Base-by-base conservation (phyloP, 2,113 vertebrate species). In the Nematolebias whitei region DNA sequence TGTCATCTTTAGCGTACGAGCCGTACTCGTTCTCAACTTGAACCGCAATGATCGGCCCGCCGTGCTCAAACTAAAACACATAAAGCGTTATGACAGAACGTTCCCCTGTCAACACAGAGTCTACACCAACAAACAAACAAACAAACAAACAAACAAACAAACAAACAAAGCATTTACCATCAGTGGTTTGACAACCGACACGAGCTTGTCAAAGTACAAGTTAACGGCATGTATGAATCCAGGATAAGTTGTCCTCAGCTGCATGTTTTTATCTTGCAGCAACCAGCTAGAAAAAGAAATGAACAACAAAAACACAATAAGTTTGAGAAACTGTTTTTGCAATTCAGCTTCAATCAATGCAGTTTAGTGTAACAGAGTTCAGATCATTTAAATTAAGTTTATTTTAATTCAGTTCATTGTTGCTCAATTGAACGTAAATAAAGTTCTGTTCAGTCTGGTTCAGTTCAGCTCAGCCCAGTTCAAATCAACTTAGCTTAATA, bases 21-120 rank as follows among this genome's bases (percentile, higher is more conserved):
- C 96, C 96, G 0, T 98, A 98, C 54, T 98, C 96, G 2, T 98
- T 98, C 84, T 98, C 96, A 74, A 98, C 93, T 74, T 98, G 96
- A 45, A 98, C 88, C 0, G 95, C 96, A 50, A 98, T 96, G 84
- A 98, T 92, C 24, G 96, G 95, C 1, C 96, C 96, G 43, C 96
- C 95, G 0, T 82, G 91, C 68, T 72, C 63, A 79, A 86, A 89
- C 87, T 89, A 47, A 14, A 26, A 47, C 9, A 35, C 2, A 26
- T 2, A 29, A 29, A 13, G 3, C 7, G 5, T 12, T 13, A 20
- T 15, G 35, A 38, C 58, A 45, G 68, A 35, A 48, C 24, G 12
- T 5, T 2, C 32, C 5, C 5, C 1, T 35, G 32, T 35, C 9
- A 10, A 35, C 9, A 35, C 32, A 35, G 10, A 35, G 32, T 35